A percentile compares a stretch with the other conserved stretches of the same genome.
Evolutionary conservation across 2,113 vertebrate genomes (phyloP).

Genomic region (Hiodon tergisus): DNA sequence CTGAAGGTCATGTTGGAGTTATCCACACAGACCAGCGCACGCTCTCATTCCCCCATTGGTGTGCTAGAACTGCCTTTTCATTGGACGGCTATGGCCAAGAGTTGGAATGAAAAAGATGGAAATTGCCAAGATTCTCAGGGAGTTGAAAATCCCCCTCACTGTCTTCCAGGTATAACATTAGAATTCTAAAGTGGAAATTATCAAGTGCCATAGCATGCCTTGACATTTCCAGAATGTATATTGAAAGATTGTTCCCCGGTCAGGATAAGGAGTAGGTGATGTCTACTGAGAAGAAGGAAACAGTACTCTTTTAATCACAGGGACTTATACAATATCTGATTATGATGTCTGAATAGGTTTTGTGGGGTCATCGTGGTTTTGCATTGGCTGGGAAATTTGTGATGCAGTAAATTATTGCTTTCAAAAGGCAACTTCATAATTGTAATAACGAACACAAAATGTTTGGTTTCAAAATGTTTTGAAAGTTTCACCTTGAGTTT

Average conservation of each 20-base stretch:
- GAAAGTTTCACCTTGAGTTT: no score
- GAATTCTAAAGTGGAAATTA: slow-evolving; percentile 17
- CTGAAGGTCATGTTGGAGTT: no score
- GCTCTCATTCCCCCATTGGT: not conserved
- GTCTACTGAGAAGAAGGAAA: not conserved
- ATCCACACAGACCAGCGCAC: no score
- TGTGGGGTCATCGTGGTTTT: no score
- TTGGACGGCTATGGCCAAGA: not conserved
- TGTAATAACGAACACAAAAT: no score
- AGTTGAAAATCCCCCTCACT: slow-evolving; percentile 13
- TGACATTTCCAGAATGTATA: not conserved
- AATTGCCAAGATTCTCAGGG: slow-evolving; percentile 21
- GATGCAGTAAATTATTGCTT: no score
- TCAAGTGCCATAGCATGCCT: not conserved
- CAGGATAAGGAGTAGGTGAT: not conserved
- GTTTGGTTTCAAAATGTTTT: no score
- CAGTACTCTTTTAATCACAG: not conserved
- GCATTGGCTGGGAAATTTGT: no score
- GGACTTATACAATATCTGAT: not conserved
- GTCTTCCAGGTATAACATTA: slow-evolving; percentile 9
- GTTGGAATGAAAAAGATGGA: slow-evolving; percentile 9
- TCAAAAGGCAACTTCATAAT: no score
- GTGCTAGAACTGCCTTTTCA: not conserved
- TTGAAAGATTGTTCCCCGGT: not conserved
- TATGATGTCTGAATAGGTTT: no score